A percentile compares a stretch with the other conserved stretches of the same genome.
Conservation (phyloP, 1,140 invertebrate species). For the Hetaerina americana region DNA sequence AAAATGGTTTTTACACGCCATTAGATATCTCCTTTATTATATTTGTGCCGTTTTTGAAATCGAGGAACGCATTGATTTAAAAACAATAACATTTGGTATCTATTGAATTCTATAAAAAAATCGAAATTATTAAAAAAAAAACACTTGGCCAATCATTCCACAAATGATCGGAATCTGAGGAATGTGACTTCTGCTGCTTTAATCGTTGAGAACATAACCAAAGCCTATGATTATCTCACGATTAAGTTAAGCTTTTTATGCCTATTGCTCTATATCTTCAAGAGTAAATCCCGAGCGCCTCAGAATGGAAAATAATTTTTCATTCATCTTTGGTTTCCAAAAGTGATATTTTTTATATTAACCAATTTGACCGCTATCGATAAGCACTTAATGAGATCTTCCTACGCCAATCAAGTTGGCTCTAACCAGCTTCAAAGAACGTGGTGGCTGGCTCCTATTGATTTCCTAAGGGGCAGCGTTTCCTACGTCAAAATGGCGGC, state of each 20-base stretch:
- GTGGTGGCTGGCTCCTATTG: neutral
- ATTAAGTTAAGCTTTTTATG: neutral
- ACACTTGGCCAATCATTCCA: neutral
- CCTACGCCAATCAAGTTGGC: neutral
- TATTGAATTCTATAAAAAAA: neutral
- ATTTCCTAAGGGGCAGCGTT: neutral
- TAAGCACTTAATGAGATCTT: neutral
- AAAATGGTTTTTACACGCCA: neutral
- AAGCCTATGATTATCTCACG: neutral
- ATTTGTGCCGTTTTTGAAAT: neutral
- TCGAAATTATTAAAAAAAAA: neutral
- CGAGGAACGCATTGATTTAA: neutral
- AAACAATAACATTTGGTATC: too few relatives aligned
- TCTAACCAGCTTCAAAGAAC: neutral
- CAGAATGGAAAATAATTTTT: neutral
- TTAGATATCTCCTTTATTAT: neutral
- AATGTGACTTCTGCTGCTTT: neutral
- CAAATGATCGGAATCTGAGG: neutral
- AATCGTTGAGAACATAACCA: neutral
- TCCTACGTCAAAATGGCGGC: neutral
- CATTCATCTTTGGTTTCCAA: neutral
- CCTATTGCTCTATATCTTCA: neutral
- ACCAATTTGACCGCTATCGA: neutral
- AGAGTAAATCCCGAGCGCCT: neutral
- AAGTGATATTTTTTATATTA: neutral